Evolutionary conservation across 2,888 invertebrate genomes (phyloP), one percentile per base, ranked within the genome.

Genomic region (Patella ulyssiponensis): DNA sequence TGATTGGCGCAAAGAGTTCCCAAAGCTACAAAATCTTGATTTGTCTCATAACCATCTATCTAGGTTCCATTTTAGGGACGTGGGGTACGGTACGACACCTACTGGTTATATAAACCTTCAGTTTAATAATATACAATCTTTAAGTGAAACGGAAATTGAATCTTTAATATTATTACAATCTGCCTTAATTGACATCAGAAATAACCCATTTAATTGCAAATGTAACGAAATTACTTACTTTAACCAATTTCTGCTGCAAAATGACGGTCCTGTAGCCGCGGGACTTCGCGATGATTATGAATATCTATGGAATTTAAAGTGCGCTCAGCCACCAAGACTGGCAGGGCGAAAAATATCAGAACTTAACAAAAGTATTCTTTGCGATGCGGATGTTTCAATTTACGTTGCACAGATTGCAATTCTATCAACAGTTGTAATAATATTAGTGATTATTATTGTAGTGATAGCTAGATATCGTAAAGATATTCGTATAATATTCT

Each of bases 401-500:
- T 69, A 80, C 12, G 77, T 80, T 12, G 82, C 71, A 17, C 81
- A 83, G 1, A 78, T 86, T 4, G 75, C 82, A 7, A 71, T 80
- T 33, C 58, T 86, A 2, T 74, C 81, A 33, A 51, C 77, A 12
- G 58, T 79, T 23, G 75, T 83, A 23, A 75, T 84, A 0, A 33
- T 84, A 14, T 23, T 85, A 2, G 51, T 83, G 1, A 73, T 80
- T 23, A 56, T 81, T 12, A 74, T 85, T n/a, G 71, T 85, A 44
- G 2, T 85, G 2, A 71, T 79, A 3, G 74, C 83, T 3, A 80
- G 78, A 69, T 86, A 83, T 79, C 79, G 87, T 64, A 80, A 79
- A 74, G 85, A 87, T 72, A 82, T 87, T 17, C 78, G 81, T 74
- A 86, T 87, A 74, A 76, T 87, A 1, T 80, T 83, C 0, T 86